phyloP scores from a whole-genome alignment of 2,797 vertebrate genomes.

The Ceyx erithaca region DNA sequence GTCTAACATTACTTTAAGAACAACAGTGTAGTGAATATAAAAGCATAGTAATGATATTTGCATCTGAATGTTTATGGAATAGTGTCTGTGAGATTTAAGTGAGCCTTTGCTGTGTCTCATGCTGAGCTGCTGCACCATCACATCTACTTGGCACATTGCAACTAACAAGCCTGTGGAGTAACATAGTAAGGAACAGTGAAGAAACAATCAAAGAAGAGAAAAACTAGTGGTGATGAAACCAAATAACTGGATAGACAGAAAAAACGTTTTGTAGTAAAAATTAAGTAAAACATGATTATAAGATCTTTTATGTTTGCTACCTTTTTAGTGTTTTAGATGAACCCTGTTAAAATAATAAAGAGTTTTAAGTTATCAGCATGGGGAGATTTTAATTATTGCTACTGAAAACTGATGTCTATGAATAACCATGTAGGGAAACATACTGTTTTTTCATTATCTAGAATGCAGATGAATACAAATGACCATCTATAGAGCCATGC shows the following conservation, averaged over 20 bases:
- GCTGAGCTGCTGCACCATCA: background rate
- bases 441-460: background rate
- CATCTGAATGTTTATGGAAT: background rate
- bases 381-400: background rate
- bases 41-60: background rate
- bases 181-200: background rate
- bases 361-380: background rate
- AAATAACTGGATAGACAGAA: background rate
- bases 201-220: background rate
- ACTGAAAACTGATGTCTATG: background rate
- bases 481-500: background rate
- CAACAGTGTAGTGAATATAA: background rate
- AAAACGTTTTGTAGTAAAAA: background rate
- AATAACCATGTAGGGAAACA: background rate
- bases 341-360: background rate
- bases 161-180: background rate
- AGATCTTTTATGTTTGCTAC: background rate
- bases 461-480: background rate
- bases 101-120: background rate
- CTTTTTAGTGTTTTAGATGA: background rate
- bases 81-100: background rate
- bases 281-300: background rate
- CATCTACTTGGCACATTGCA: accelerated
- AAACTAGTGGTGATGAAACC: background rate
- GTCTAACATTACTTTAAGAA: background rate